Percentiles rank a stretch among this genome's conserved stretches.
phyloP scores from a whole-genome alignment of 2,797 vertebrate genomes.

The Rousettus madagascariensis region DNA sequence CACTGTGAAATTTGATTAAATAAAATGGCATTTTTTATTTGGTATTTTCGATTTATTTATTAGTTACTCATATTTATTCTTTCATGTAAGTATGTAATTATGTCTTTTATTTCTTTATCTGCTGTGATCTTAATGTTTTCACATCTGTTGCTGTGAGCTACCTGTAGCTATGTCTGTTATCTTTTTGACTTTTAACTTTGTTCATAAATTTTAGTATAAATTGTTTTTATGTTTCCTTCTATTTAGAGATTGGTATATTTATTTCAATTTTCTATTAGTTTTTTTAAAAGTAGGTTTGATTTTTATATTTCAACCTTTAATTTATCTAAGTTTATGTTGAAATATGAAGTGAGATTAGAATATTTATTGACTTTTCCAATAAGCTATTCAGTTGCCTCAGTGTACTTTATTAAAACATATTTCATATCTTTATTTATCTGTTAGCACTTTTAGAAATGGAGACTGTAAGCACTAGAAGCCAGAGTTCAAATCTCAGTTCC shows the following conservation, averaged over 20 bases:
- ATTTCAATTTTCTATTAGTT: neutral
- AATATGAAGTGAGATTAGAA: neutral
- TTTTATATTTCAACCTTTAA: slow-evolving; percentile 25
- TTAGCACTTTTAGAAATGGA: neutral
- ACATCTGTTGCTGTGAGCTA: neutral
- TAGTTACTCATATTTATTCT: neutral
- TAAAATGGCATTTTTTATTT: neutral
- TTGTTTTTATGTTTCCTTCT: neutral
- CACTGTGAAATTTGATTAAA: neutral
- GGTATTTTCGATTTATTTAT: neutral
- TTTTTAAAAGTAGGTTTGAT: neutral
- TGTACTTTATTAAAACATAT: neutral
- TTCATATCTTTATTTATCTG: neutral
- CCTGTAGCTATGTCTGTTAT: neutral
- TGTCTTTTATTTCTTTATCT: neutral
- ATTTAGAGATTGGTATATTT: neutral
- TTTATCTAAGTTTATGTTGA: neutral
- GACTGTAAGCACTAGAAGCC: neutral
- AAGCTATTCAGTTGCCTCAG: neutral
- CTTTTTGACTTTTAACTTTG: neutral
- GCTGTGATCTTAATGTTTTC: neutral
- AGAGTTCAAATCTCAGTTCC: neutral
- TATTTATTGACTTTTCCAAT: neutral
- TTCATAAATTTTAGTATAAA: neutral
- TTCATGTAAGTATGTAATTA: neutral